Evolutionary conservation across 2,888 invertebrate species (phyloP).

Genomic region (Ditula angustiorana): DNA sequence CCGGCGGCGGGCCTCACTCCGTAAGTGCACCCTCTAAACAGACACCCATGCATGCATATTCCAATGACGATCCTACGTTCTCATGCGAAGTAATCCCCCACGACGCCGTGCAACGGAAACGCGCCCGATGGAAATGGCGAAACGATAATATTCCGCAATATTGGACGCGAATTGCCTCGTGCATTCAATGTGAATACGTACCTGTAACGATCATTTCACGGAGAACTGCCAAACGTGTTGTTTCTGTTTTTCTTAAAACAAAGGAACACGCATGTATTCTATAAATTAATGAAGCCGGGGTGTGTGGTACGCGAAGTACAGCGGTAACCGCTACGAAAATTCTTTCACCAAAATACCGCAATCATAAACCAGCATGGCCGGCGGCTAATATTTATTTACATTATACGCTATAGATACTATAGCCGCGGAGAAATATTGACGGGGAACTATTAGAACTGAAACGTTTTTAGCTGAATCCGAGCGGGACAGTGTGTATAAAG

Average conservation of each 20-base stretch:
- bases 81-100: constrained; percentile 8
- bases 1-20: constrained; percentile 58
- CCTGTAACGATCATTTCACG: constrained; percentile 41
- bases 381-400: constrained; percentile 65
- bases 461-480: constrained; percentile 2
- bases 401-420: constrained; percentile 46
- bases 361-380: constrained; percentile 61
- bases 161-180: constrained; percentile 30
- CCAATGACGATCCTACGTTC: not conserved
- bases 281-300: constrained; percentile 55
- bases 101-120: constrained; percentile 29
- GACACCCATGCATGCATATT: constrained; percentile 46
- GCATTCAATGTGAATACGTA: constrained; percentile 32
- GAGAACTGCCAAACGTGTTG: constrained; percentile 56
- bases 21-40: constrained; percentile 67
- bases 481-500: constrained; percentile 16
- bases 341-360: constrained; percentile 70
- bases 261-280: constrained; percentile 39
- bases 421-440: constrained; percentile 57
- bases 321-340: constrained; percentile 64
- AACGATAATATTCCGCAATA: constrained; percentile 30
- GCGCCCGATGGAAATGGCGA: constrained; percentile 25
- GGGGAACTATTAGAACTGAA: constrained; percentile 29
- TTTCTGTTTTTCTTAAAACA: constrained; percentile 58
- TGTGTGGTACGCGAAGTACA: constrained; percentile 54